These are phyloP conservation scores for Caenorhabditis wallacei DNA, from an alignment of 2,888 invertebrate genomes.

Conservation along the genomic window DNA sequence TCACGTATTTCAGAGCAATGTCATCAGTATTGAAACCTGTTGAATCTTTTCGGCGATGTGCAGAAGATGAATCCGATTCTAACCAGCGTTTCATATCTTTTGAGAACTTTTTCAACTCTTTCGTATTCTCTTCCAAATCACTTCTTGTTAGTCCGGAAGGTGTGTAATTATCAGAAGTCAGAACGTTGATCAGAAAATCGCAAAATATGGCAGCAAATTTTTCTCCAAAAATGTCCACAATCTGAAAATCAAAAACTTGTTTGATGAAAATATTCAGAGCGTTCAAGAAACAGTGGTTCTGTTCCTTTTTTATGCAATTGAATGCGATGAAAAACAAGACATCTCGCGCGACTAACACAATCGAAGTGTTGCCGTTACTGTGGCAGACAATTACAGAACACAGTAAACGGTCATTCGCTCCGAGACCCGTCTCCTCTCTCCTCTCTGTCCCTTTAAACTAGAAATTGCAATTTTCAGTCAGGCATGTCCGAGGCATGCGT, in stretches of 20 bases:
- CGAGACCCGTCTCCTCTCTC: no score
- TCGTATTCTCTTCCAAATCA: constrained; percentile 45
- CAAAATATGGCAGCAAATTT: constrained; percentile 23
- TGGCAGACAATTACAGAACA: no score
- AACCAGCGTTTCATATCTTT: constrained; percentile 31
- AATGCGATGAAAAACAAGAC: no score
- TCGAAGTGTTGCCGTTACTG: no score
- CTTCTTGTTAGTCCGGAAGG: constrained; percentile 42
- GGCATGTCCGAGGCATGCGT: no score
- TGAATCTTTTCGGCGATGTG: constrained; percentile 28
- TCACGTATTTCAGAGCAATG: constrained; percentile 38
- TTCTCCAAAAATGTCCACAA: constrained; percentile 61
- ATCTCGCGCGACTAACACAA: no score
- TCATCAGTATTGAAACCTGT: constrained; percentile 11
- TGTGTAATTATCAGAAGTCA: constrained; percentile 2
- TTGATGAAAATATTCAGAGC: not conserved
- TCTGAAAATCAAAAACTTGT: constrained; percentile 44
- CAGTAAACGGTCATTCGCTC: no score
- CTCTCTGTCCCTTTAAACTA: no score
- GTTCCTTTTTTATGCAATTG: no score
- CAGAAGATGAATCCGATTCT: not conserved
- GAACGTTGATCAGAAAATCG: constrained; percentile 36
- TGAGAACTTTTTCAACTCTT: constrained; percentile 15
- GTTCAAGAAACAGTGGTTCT: no score
- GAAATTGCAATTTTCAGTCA: no score